Percentiles rank a stretch among this genome's conserved stretches.
phyloP scores from a whole-genome alignment of 2,888 invertebrate genomes.

The Clepsis dumicolana region DNA sequence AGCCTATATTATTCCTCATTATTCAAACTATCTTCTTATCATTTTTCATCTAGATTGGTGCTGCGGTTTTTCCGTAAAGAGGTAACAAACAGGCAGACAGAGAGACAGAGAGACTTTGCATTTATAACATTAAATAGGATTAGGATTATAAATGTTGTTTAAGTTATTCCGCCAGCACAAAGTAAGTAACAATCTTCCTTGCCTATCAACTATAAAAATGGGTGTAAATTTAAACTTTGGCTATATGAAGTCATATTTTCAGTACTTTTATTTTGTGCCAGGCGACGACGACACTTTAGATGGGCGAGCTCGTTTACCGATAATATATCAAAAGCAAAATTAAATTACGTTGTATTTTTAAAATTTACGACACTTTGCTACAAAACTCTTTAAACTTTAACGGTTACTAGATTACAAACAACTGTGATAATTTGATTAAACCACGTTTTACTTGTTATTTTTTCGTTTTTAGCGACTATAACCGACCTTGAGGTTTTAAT shows the following conservation, averaged over 20 bases:
- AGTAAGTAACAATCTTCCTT: too few relatives aligned
- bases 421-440: background rate
- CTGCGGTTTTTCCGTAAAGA: too few relatives aligned
- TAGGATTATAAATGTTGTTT: too few relatives aligned
- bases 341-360: background rate
- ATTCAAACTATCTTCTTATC: too few relatives aligned
- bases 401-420: background rate
- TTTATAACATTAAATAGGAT: too few relatives aligned
- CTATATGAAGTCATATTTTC: background rate
- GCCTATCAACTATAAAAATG: background rate
- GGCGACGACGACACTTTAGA: background rate
- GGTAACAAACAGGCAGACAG: too few relatives aligned
- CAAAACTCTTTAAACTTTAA: background rate
- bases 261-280: background rate
- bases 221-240: background rate
- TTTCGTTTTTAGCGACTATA: background rate
- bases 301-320: background rate
- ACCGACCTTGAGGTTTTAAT: background rate
- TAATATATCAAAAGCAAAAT: constrained; percentile 3
- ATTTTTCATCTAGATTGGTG: too few relatives aligned
- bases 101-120: too few relatives aligned
- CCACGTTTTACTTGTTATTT: background rate
- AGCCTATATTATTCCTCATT: too few relatives aligned
- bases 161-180: too few relatives aligned
- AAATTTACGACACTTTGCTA: background rate